Evolutionary conservation across 2,113 vertebrate species (phyloP).

Genomic region (Caretta caretta): DNA sequence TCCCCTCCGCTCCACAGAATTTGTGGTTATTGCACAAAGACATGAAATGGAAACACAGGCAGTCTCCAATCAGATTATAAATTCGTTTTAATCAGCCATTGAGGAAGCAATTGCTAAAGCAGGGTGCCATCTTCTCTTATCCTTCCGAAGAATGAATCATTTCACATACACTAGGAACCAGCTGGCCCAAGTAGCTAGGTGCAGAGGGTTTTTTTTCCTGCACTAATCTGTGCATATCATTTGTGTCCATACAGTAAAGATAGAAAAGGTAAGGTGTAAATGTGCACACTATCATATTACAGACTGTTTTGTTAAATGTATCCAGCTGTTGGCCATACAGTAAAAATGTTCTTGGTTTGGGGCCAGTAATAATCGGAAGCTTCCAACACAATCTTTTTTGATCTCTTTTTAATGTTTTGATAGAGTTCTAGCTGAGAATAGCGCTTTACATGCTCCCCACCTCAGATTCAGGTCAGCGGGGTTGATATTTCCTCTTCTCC

Average conservation of each 20-base stretch:
- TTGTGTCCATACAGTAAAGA: fast-evolving
- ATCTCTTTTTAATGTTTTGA: background rate
- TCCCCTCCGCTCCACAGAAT: background rate
- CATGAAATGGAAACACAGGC: background rate
- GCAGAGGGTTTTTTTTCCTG: background rate
- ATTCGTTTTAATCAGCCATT: background rate
- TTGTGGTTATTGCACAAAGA: background rate
- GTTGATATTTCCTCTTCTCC: background rate
- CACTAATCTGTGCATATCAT: background rate
- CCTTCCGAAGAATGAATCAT: fast-evolving
- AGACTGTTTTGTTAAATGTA: background rate
- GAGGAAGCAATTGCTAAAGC: fast-evolving
- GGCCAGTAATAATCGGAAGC: background rate
- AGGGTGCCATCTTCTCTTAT: background rate
- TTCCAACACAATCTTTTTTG: background rate
- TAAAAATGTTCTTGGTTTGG: background rate
- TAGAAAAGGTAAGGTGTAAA: background rate
- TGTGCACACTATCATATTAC: fast-evolving
- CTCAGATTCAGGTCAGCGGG: background rate
- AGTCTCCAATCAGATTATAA: background rate
- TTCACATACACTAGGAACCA: fast-evolving
- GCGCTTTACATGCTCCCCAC: background rate
- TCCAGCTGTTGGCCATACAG: background rate
- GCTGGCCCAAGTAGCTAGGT: fast-evolving
- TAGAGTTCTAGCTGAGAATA: background rate